Conservation (phyloP, 2,797 vertebrate genomes). For the Moxostoma hubbsi region DNA sequence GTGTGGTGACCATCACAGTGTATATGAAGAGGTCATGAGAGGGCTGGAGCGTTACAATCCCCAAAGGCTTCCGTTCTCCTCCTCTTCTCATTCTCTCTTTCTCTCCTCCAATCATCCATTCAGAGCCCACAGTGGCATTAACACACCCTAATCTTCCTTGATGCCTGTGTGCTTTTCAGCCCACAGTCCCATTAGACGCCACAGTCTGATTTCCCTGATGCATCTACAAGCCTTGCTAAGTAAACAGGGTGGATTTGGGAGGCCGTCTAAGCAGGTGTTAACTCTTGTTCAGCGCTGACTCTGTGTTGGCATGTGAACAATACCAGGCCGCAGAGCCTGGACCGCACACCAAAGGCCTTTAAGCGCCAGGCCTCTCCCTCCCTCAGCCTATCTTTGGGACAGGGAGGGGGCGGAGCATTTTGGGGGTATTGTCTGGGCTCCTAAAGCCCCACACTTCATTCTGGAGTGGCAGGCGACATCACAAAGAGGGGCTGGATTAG, state of each 20-base stretch:
- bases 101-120: conserved; percentile 58
- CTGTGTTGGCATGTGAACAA: conserved; percentile 64
- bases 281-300: conserved; percentile 66
- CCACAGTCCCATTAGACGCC: conserved; percentile 62
- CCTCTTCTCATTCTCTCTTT: conserved; percentile 49
- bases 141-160: conserved; percentile 61
- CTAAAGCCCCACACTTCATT: conserved; percentile 60
- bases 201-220: conserved; percentile 57
- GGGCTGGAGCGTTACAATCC: conserved; percentile 60
- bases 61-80: conserved; percentile 54
- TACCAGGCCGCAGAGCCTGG: conserved; percentile 49
- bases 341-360: conserved; percentile 61
- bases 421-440: conserved; percentile 58
- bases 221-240: conserved; percentile 62
- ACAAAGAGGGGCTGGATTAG: conserved; percentile 64
- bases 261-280: conserved; percentile 66
- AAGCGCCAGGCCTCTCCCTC: conserved; percentile 53
- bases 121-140: conserved; percentile 61
- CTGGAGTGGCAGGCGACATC: conserved; percentile 62
- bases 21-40: conserved; percentile 58
- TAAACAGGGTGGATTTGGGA: conserved; percentile 64
- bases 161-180: conserved; percentile 60
- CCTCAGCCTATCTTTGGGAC: conserved; percentile 50
- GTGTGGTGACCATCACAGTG: conserved; percentile 28
- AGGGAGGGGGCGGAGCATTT: conserved; percentile 52